Conservation (phyloP, 2,113 vertebrate species). For the Serinus canaria region DNA sequence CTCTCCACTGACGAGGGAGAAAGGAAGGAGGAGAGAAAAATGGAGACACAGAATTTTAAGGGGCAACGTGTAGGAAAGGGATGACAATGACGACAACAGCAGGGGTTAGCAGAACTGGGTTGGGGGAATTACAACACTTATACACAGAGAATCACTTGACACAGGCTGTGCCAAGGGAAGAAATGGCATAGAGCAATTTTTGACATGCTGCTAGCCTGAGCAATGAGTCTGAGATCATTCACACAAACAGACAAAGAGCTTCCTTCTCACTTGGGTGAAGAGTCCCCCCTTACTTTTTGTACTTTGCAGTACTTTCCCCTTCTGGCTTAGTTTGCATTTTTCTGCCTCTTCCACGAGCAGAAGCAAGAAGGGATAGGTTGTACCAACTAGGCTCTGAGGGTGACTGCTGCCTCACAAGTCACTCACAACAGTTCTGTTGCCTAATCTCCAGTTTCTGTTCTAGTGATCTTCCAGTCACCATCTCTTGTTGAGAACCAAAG, state of each 20-base stretch:
- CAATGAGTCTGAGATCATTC: conserved; percentile 36
- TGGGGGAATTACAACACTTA: conserved; percentile 57
- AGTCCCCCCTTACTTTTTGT: background rate
- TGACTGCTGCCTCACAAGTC: background rate
- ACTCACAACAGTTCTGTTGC: background rate
- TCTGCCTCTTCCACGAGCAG: background rate
- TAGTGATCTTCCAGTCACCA: background rate
- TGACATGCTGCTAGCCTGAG: conserved; percentile 27
- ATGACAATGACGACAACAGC: conserved; percentile 24
- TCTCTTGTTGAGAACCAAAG: background rate
- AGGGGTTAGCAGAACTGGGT: conserved; percentile 50
- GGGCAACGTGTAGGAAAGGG: conserved; percentile 55
- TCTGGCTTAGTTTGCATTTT: background rate
- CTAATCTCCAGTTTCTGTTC: background rate
- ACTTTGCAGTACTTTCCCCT: background rate
- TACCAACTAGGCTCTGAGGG: background rate
- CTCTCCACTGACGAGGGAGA: conserved; percentile 88
- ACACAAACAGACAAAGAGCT: background rate
- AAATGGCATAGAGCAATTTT: conserved; percentile 33
- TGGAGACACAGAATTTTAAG: conserved; percentile 68
- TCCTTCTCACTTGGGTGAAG: background rate
- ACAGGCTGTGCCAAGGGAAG: conserved; percentile 22
- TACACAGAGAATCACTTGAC: conserved; percentile 26
- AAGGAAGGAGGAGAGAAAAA: conserved; percentile 76
- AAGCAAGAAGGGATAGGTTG: background rate